Evolutionary conservation across 2,888 invertebrate species (phyloP), one percentile per base, ranked within the genome.

Genomic region (Cantharis flavilabris): DNA sequence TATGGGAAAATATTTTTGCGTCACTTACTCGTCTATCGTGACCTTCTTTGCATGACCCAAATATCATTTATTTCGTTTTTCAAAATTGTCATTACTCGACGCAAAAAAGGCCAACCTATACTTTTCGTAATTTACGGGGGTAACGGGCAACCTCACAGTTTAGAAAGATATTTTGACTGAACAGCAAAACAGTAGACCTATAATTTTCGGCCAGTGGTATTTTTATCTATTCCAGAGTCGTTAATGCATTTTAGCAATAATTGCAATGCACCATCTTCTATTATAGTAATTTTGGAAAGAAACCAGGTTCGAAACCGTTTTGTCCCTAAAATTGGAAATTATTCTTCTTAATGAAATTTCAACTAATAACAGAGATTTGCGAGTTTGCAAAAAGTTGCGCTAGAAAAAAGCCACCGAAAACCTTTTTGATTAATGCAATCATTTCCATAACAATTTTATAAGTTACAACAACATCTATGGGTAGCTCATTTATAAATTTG

Each of bases 1-100:
- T 73, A 76, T 76, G 76, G 76, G 76, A 76, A 76, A 76, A 71
- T 76, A 76, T 76, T 76, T 70, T 76, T 71, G 69, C 71, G 30
- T 69, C 63, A 67, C 20, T 23, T 67, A 23, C 16, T 23, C 65
- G 65, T 23, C 26, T 18, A 26, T 67, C 65, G 18, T 67, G 65
- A 67, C 65, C 65, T 67, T 67, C 20, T 67, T 67, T 67, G 20
- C 26, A 13, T 67, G 65, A 67, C 65, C 65, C 26, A 67, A 49
- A 49, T 49, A 49, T 49, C 49, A 49, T 49, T n/a, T 49, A 49
- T 49, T 49, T 49, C 49, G 49, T 49, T 49, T 49, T 49, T 49
- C 49, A 49, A 49, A 49, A 49, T 49, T 49, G 49, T 49, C 49
- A 13, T 49, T 49, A 49, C n/a, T n/a, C n/a, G n/a, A 5, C 7